These are phyloP conservation scores for Stomatorhinus ivindoensis DNA, from an alignment of 2,113 vertebrate species.

Conservation along the genomic window DNA sequence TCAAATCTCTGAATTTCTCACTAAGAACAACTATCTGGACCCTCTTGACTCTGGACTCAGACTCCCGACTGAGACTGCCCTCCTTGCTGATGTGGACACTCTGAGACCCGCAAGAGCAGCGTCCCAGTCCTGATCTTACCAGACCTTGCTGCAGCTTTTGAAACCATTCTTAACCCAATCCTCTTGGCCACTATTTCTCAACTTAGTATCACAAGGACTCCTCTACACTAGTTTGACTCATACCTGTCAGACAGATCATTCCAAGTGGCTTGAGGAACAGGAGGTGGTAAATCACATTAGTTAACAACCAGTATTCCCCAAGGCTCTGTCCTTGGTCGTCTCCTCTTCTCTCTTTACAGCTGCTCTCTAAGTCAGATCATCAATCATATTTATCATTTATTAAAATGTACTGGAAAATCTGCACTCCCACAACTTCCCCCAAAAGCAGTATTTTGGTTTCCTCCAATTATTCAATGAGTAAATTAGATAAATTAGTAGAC, in stretches of 20 bases:
- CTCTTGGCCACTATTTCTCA: background rate
- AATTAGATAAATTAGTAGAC: slow-evolving; percentile 52
- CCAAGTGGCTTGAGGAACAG: too few species aligned
- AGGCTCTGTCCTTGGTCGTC: background rate
- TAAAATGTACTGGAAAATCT: slow-evolving; percentile 12
- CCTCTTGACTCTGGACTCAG: background rate
- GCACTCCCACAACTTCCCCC: slow-evolving; percentile 26
- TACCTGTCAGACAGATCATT: background rate
- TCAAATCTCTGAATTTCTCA: background rate
- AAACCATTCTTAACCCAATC: background rate
- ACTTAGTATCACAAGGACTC: background rate
- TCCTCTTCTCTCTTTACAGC: background rate
- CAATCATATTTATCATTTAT: background rate
- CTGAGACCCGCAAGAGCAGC: background rate
- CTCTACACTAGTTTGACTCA: background rate
- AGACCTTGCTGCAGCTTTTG: background rate
- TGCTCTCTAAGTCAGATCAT: background rate
- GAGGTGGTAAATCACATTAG: background rate
- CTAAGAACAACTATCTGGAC: background rate
- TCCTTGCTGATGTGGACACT: background rate
- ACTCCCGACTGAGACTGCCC: background rate
- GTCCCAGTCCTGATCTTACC: background rate
- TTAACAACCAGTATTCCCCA: background rate
- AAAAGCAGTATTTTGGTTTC: slow-evolving; percentile 46
- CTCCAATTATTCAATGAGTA: slow-evolving; percentile 55